Evolutionary conservation across 1,140 invertebrate species (phyloP).

Genomic region (Metaphire vulgaris): DNA sequence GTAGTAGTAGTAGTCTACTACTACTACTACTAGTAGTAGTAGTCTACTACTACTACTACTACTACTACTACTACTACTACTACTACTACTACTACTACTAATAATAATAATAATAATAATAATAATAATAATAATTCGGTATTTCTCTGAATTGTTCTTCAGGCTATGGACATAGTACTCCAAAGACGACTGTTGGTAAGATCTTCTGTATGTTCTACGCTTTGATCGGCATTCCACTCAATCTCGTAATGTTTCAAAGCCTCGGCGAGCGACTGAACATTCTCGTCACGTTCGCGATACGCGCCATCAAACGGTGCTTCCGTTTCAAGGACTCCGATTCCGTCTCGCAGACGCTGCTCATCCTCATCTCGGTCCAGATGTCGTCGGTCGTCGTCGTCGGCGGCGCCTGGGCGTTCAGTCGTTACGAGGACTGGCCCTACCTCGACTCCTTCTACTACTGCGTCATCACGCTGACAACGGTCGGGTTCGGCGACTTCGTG

Average conservation of each 20-base stretch:
- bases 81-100: too few relatives aligned
- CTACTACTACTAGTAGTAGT: too few relatives aligned
- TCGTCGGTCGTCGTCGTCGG: constrained; percentile 90
- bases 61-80: too few relatives aligned
- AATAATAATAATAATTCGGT: too few relatives aligned
- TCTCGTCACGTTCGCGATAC: constrained; percentile 48
- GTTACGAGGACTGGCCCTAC: constrained; percentile 94
- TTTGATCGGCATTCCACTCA: constrained; percentile 47
- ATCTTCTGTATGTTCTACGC: constrained; percentile 53
- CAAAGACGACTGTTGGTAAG: constrained; percentile 51
- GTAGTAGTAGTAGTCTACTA: too few relatives aligned
- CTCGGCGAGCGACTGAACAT: constrained; percentile 53
- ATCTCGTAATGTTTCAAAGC: constrained; percentile 52
- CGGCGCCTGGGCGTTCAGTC: constrained; percentile 88
- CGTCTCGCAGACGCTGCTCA: not conserved
- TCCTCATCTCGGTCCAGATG: constrained; percentile 54
- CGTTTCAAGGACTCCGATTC: not conserved
- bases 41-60: too few relatives aligned
- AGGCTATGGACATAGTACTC: constrained; percentile 56
- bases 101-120: too few relatives aligned
- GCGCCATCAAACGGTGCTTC: constrained; percentile 43
- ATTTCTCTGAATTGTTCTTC: too few relatives aligned
- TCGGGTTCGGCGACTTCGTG: constrained; percentile 69
- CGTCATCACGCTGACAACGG: constrained; percentile 95
- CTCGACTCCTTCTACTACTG: constrained; percentile 99